Conservation (phyloP, 2,113 vertebrate genomes). For the Xiphorhynchus elegans region DNA sequence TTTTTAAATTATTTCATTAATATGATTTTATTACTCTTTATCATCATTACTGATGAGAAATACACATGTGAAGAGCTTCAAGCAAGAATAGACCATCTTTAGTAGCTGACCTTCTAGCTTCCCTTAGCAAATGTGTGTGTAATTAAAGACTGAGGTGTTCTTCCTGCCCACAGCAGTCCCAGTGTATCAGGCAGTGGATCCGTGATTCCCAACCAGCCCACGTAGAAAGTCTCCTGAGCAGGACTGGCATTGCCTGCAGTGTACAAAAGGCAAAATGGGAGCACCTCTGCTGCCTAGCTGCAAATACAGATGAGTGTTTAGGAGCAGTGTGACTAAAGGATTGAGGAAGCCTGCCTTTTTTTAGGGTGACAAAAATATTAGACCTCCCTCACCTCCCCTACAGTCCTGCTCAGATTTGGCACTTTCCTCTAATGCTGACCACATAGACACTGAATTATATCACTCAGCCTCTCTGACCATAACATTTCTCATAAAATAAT, state of each 20-base stretch:
- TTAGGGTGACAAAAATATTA: not conserved
- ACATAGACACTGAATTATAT: not conserved
- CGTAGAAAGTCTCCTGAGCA: not conserved
- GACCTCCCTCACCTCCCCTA: rapidly evolving
- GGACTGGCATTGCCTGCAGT: not conserved
- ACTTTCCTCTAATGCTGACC: not conserved
- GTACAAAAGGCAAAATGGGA: not conserved
- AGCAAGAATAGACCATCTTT: not conserved
- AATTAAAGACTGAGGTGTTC: not conserved
- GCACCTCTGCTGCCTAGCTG: not conserved
- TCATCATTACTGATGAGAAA: not conserved
- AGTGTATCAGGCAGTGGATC: not conserved
- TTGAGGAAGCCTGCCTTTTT: not conserved
- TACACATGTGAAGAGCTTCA: not conserved
- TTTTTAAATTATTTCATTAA: not conserved
- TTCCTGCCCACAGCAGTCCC: not conserved
- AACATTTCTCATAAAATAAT: not conserved
- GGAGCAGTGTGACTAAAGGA: not conserved
- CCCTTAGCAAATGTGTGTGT: rapidly evolving
- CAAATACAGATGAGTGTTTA: not conserved
- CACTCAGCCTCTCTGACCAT: not conserved
- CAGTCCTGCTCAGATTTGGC: not conserved
- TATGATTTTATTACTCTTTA: not conserved
- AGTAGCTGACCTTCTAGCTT: not conserved
- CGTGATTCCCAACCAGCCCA: not conserved